A percentile compares a stretch with the other conserved stretches of the same genome.
Evolutionary conservation across 2,888 invertebrate species (phyloP).

Genomic region (Tryphoninae sp.): DNA sequence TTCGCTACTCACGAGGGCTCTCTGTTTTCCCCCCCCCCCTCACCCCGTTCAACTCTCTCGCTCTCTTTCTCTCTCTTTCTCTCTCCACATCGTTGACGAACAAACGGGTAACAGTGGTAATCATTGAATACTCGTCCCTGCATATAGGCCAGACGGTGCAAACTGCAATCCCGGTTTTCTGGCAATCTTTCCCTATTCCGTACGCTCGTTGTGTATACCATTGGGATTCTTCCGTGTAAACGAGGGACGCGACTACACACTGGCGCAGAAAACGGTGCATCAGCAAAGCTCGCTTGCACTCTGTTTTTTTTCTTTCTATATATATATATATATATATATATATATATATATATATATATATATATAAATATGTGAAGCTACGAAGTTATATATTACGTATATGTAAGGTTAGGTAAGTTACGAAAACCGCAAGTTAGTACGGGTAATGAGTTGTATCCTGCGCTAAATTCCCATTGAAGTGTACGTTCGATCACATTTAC

Average conservation of each 20-base stretch:
- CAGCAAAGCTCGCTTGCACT: constrained; percentile 15
- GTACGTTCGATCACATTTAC: not conserved
- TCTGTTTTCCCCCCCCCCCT: not conserved
- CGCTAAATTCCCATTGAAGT: not conserved
- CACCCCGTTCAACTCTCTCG: too few species aligned
- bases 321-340: not conserved
- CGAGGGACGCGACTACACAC: constrained; percentile 16
- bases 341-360: not conserved
- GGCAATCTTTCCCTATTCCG: constrained; percentile 48
- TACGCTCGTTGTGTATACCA: constrained; percentile 38
- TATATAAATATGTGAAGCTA: too few species aligned
- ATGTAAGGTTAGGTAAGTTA: too few species aligned
- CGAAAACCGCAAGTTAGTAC: not conserved
- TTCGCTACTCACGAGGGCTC: constrained; percentile 39
- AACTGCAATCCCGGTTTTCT: constrained; percentile 38
- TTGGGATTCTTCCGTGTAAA: constrained; percentile 32
- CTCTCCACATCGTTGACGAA: constrained; percentile 25
- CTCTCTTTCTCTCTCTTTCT: too few species aligned
- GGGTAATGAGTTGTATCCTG: not conserved
- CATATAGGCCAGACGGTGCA: constrained; percentile 45
- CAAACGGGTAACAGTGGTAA: constrained; percentile 46
- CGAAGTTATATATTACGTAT: too few species aligned
- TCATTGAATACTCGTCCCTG: constrained; percentile 64
- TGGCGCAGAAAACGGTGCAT: constrained; percentile 23
- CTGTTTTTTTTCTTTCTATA: not conserved